Evolutionary conservation across 2,888 invertebrate genomes (phyloP), one percentile per base, ranked within the genome.

Genomic region (Leptarthrus brevirostris): DNA sequence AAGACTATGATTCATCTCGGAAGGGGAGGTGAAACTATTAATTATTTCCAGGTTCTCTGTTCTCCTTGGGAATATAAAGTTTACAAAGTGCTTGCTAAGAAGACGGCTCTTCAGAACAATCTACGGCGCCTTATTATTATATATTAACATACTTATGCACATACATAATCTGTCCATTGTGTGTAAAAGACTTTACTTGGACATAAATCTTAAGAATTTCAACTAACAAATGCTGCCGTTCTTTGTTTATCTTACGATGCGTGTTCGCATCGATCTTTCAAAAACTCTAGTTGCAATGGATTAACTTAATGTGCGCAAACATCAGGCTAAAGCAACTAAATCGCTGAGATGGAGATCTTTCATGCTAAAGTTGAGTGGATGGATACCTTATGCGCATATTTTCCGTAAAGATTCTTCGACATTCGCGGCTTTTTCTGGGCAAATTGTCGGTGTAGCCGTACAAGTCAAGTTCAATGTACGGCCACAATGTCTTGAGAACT

Each of bases 401-500:
- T 66, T 66, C 44, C 44, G 44, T 18, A 66, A 66, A 24, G 47
- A 20, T 66, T 66, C 47, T 22, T 18, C 47, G n/a, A 24, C 24
- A 12, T 10, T 40, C 44, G n/a, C 52, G 52, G 14, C 10, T 47
- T 47, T 24, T 22, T 44, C 12, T 16, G 47, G 14, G 44, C 26
- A 16, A 66, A 47, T 47, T 14, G 24, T 47, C 24, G 24, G n/a
- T 24, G 24, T 14, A 18, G 18, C 36, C 34, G 8, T 40, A 10
- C 16, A 5, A 66, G 64, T 8, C 26, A 66, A 66, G 64, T 66
- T 66, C 64, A 66, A 47, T 47, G 64, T 20, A 66, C 64, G 26
- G 24, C 64, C 10, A 47, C 26, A 47, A 66, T 61, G 24, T 47
- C 64, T 66, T 66, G 64, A 66, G 64, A 66, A 66, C 47, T 47